phyloP scores from a whole-genome alignment of 2,797 vertebrate genomes.

The Balearica regulorum region DNA sequence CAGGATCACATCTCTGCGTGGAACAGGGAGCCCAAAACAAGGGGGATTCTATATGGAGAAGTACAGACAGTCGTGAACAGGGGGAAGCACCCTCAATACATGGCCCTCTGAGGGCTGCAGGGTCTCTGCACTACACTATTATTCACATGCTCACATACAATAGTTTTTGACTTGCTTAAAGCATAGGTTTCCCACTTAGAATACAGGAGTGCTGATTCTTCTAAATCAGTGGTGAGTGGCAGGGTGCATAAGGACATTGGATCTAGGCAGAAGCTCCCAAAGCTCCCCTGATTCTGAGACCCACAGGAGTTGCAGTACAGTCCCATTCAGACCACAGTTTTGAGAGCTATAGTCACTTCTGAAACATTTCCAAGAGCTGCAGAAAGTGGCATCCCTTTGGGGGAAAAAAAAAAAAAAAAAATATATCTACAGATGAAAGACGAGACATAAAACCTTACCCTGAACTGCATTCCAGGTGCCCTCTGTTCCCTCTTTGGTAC shows the following conservation, averaged over 20 bases:
- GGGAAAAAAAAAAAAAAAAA: neutral
- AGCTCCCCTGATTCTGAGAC: neutral
- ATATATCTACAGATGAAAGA: neutral
- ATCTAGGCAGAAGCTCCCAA: neutral
- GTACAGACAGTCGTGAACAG: neutral
- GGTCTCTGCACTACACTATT: neutral
- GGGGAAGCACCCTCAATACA: neutral
- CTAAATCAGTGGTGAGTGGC: neutral
- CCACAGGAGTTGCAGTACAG: neutral
- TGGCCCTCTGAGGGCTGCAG: neutral
- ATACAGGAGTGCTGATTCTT: neutral
- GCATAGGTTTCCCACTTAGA: neutral
- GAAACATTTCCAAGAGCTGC: neutral
- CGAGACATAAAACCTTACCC: neutral
- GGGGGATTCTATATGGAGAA: neutral
- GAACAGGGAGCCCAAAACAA: neutral
- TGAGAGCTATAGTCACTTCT: neutral
- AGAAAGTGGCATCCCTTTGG: neutral
- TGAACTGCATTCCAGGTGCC: neutral
- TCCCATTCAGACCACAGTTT: neutral
- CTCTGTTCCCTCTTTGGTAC: neutral
- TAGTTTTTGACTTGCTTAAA: neutral
- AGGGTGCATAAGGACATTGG: neutral
- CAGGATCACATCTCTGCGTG: neutral
- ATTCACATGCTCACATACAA: rapidly evolving